Base-by-base conservation (phyloP, 2,888 invertebrate species). In the Altica lythri region DNA sequence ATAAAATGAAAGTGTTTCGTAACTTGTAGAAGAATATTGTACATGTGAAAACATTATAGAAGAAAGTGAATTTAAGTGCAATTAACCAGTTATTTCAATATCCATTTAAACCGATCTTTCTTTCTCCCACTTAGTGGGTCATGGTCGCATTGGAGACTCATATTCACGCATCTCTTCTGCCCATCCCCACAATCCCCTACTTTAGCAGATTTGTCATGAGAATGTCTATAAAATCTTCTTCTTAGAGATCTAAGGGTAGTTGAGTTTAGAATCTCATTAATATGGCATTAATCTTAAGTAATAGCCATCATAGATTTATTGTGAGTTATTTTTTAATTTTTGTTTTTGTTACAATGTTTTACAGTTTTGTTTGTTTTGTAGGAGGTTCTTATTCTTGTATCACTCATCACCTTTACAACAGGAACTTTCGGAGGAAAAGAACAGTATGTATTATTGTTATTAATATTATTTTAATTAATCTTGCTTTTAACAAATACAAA, bases 81-180 rank as follows among this genome's bases (percentile, higher is more conserved):
- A 13, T 13, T 12, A 13, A 30, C 13, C 13, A 34, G 34, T 16
- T 14, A 10, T 12, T 30, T 27, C 27, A 27, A 4, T 10, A n/a
- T n/a, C n/a, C n/a, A n/a, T n/a, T n/a, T n/a, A n/a, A n/a, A n/a
- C n/a, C n/a, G n/a, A n/a, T 30, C 30, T 3, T 10, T 13, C 30
- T 2, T 9, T 16, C 2, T 14, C 14, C 16, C 1, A n/a, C 8
- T 9, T 8, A 34, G 14, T 52, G 46, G 52, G 52, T 52, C 52
- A 52, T 13, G 52, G 52, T n/a, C n/a, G 38, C 52, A 46, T 46
- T 45, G 40, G 32, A 45, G 18, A 25, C 45, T 45, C 40, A 45
- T n/a, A 52, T 46, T 46, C n/a, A n/a, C 29, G 12, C 17, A 42
- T n/a, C n/a, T n/a, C n/a, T n/a, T n/a, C 12, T 16, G 10, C 13